Evolutionary conservation across 2,113 vertebrate genomes (phyloP).

Genomic region (Thunnus maccoyii): DNA sequence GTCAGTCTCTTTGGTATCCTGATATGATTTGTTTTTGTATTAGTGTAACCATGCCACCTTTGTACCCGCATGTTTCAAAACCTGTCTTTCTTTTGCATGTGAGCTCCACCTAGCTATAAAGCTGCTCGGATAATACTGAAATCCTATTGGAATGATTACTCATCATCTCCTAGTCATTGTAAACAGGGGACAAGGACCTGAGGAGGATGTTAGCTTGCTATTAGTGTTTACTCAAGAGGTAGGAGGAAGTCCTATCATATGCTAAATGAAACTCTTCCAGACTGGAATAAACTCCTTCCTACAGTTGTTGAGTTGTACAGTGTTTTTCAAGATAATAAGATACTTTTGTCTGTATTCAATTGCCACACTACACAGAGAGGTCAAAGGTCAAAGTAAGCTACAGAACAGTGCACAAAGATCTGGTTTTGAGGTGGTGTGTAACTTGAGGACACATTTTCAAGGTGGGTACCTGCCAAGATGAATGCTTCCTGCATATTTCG

Average conservation of each 20-base stretch:
- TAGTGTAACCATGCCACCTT: conserved; percentile 2
- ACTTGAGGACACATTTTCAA: neutral
- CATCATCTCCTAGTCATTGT: conserved; percentile 60
- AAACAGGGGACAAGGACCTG: conserved; percentile 65
- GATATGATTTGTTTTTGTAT: neutral
- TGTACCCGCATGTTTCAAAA: conserved; percentile 15
- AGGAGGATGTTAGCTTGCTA: conserved; percentile 56
- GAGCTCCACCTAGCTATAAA: conserved; percentile 46
- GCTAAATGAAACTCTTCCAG: neutral
- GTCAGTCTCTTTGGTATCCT: neutral
- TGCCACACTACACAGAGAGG: neutral
- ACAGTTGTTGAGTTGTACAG: neutral
- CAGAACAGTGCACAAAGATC: neutral
- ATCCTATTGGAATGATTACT: conserved; percentile 54
- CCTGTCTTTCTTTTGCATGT: conserved; percentile 21
- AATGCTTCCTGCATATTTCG: neutral
- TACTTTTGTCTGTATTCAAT: neutral
- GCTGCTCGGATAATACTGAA: conserved; percentile 22
- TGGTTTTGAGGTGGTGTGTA: conserved; percentile 12
- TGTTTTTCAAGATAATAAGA: conserved; percentile 2
- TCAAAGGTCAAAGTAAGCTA: neutral
- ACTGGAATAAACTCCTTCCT: neutral
- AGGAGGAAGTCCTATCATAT: neutral
- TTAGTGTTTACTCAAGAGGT: conserved; percentile 43
- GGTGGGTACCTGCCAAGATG: no score